phyloP scores from a whole-genome alignment of 2,113 vertebrate genomes.

The Corythornis cristatus region DNA sequence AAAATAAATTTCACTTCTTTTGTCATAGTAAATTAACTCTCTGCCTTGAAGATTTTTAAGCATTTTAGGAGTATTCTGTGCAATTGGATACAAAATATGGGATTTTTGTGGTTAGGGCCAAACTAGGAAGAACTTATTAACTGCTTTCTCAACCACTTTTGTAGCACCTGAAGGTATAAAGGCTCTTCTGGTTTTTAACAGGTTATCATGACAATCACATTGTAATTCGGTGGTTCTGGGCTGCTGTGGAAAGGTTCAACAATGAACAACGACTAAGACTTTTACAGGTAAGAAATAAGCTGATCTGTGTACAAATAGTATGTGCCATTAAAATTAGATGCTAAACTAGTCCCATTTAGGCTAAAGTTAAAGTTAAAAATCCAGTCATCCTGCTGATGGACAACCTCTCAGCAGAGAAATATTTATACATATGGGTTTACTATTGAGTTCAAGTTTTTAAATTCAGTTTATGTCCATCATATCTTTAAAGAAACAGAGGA shows the following conservation, averaged over 20 bases:
- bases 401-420: not conserved
- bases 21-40: not conserved
- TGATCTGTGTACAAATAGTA: not conserved
- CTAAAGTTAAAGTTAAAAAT: not conserved
- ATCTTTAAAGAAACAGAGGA: not conserved
- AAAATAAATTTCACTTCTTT: not conserved
- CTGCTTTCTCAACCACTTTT: not conserved
- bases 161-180: not conserved
- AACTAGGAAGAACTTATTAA: not conserved
- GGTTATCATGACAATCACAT: constrained; percentile 99
- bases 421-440: not conserved
- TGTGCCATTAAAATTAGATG: not conserved
- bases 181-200: constrained; percentile 61
- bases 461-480: not conserved
- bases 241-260: constrained; percentile 97
- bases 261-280: constrained; percentile 96
- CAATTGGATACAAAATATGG: not conserved
- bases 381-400: not conserved
- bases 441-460: not conserved
- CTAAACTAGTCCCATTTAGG: not conserved
- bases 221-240: constrained; percentile 99
- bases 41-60: not conserved
- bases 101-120: not conserved
- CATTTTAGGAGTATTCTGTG: not conserved
- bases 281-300: constrained; percentile 85